Percentiles rank a stretch among this genome's conserved stretches.
Evolutionary conservation across 2,797 vertebrate genomes (phyloP).

Genomic region (Enteromius viviparus): DNA sequence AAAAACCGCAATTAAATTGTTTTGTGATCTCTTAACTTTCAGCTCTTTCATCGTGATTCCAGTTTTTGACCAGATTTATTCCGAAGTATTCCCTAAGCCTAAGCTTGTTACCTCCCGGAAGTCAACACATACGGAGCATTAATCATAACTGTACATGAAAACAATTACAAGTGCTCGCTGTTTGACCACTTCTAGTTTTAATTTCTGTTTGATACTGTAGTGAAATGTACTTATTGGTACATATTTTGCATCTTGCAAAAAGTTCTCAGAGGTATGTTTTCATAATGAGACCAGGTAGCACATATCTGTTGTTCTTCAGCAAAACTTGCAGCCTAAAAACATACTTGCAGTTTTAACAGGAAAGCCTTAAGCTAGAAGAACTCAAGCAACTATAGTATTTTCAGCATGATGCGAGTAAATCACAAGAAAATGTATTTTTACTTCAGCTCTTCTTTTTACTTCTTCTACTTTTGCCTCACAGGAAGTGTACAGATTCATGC

Average conservation of each 20-base stretch:
- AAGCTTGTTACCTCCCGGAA: neutral
- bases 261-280: neutral
- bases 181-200: too few relatives aligned
- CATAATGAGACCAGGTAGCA: neutral
- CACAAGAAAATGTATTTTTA: conserved; percentile 14
- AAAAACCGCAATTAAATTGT: too few relatives aligned
- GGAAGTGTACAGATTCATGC: conserved; percentile 10
- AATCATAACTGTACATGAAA: too few relatives aligned
- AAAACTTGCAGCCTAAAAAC: neutral
- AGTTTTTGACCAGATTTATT: too few relatives aligned
- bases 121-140: neutral
- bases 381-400: neutral
- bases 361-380: neutral
- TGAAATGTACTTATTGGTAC: too few relatives aligned
- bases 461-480: conserved; percentile 18
- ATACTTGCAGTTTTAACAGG: neutral
- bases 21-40: too few relatives aligned
- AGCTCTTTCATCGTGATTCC: too few relatives aligned
- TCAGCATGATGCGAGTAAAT: neutral
- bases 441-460: neutral
- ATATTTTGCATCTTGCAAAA: neutral
- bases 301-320: neutral
- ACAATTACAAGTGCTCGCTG: too few relatives aligned
- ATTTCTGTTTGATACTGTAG: too few relatives aligned
- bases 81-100: too few relatives aligned